phyloP scores from a whole-genome alignment of 2,113 vertebrate genomes.

The Rhea americana region DNA sequence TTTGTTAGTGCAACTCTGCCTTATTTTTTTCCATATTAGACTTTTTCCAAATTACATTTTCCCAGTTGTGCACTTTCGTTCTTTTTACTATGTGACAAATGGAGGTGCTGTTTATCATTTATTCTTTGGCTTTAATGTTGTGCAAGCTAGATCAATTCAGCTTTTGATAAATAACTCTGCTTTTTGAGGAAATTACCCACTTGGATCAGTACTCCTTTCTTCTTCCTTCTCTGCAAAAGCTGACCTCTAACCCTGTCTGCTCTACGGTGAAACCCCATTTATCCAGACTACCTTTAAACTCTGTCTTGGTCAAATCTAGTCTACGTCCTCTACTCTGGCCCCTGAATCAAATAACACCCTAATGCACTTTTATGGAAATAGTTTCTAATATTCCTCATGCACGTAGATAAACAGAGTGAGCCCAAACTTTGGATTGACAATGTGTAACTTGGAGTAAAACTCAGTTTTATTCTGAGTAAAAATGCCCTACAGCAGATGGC shows the following conservation, averaged over 20 bases:
- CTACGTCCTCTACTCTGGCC: background rate
- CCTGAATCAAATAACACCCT: slow-evolving; percentile 8
- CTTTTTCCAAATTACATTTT: slow-evolving; percentile 60
- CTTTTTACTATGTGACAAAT: slow-evolving; percentile 61
- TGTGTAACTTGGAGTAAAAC: background rate
- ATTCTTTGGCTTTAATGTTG: slow-evolving; percentile 61
- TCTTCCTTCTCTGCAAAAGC: slow-evolving; percentile 25
- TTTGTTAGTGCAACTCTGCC: background rate
- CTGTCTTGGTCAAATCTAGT: slow-evolving; percentile 53
- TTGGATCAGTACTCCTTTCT: slow-evolving; percentile 54
- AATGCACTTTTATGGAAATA: slow-evolving; percentile 19
- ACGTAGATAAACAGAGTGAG: background rate
- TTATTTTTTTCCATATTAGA: slow-evolving; percentile 24
- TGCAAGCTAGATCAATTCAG: slow-evolving; percentile 50
- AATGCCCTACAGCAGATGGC: background rate
- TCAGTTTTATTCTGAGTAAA: background rate
- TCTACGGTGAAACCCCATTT: slow-evolving; percentile 46
- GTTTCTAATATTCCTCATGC: background rate
- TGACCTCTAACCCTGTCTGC: slow-evolving; percentile 56
- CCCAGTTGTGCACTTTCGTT: slow-evolving; percentile 52
- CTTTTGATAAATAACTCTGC: slow-evolving; percentile 63
- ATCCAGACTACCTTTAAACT: slow-evolving; percentile 44
- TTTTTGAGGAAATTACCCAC: slow-evolving; percentile 63
- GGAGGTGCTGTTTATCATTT: slow-evolving; percentile 65
- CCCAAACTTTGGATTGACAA: background rate